A percentile compares a stretch with the other conserved stretches of the same genome.
Conservation (phyloP, 2,797 vertebrate species). For the Florisuga fusca region DNA sequence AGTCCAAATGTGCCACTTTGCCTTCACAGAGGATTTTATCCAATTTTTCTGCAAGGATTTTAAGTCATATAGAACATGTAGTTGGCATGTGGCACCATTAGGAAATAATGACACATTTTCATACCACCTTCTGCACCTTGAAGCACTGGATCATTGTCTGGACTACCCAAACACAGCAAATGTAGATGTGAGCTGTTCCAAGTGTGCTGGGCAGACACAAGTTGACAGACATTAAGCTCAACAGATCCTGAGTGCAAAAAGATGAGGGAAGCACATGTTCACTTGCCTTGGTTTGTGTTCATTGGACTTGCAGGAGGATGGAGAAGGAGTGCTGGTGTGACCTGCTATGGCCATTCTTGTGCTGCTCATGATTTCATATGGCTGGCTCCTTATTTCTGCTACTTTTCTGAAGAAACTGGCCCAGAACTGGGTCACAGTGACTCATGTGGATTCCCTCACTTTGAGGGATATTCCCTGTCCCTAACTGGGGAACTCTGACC, state of each 20-base stretch:
- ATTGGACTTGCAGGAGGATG: background rate
- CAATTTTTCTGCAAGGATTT: rapidly evolving
- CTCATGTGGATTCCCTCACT: rapidly evolving
- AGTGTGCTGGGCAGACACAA: background rate
- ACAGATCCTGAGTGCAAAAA: background rate
- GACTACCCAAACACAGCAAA: too few species aligned
- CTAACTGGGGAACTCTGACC: background rate
- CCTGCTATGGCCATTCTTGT: rapidly evolving
- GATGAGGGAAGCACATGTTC: background rate
- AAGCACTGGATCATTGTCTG: too few species aligned
- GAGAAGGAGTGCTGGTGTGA: background rate
- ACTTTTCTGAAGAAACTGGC: background rate
- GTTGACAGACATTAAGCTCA: background rate
- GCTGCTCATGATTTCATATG: rapidly evolving
- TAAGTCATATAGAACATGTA: too few species aligned
- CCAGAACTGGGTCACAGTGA: background rate
- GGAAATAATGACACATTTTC: background rate
- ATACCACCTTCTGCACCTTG: background rate
- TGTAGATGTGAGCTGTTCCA: rapidly evolving
- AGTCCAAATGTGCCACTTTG: background rate
- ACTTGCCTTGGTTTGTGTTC: background rate
- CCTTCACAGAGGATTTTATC: rapidly evolving
- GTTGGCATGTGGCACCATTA: rapidly evolving
- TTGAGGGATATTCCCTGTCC: background rate
- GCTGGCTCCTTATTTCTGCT: background rate